Evolutionary conservation across 2,113 vertebrate genomes (phyloP).

Genomic region (Proterorhinus semilunaris): DNA sequence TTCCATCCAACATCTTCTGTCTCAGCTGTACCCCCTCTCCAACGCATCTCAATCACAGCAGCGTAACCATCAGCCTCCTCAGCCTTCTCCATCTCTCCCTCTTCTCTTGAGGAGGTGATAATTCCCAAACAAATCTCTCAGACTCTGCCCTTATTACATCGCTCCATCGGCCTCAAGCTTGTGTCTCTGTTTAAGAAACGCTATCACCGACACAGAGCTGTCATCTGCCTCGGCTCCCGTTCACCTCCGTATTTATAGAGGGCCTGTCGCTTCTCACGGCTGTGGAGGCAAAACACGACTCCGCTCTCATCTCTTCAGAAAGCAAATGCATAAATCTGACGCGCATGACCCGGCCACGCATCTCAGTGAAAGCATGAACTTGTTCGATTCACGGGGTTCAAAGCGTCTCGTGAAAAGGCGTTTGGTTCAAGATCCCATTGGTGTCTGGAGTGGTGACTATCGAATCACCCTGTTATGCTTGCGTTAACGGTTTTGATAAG

Average conservation of each 20-base stretch:
- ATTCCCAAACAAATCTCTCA: too few species aligned
- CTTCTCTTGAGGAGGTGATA: too few species aligned
- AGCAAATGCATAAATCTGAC: slow-evolving; percentile 8
- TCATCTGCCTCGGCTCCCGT: slow-evolving; percentile 9
- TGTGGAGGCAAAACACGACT: slow-evolving; percentile 3
- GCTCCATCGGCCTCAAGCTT: too few species aligned
- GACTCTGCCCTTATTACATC: too few species aligned
- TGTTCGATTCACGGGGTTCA: not conserved
- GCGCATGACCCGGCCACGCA: not conserved
- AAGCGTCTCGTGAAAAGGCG: not conserved
- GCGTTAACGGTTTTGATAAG: too few species aligned
- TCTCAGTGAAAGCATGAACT: not conserved
- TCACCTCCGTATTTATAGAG: slow-evolving; percentile 18
- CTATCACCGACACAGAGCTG: not conserved
- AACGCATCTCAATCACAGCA: too few species aligned
- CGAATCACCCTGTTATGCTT: not conserved
- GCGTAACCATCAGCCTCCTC: too few species aligned
- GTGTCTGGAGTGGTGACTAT: not conserved
- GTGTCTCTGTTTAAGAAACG: too few species aligned
- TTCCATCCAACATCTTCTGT: too few species aligned
- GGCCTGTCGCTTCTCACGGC: slow-evolving; percentile 17
- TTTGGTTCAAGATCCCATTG: slow-evolving; percentile 7
- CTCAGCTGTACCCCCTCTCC: too few species aligned
- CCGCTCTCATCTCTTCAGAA: slow-evolving; percentile 12
- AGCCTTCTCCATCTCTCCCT: too few species aligned